These are phyloP conservation scores for Pristionchus mayeri DNA, from an alignment of 2,888 invertebrate species.

Conservation along the genomic window DNA sequence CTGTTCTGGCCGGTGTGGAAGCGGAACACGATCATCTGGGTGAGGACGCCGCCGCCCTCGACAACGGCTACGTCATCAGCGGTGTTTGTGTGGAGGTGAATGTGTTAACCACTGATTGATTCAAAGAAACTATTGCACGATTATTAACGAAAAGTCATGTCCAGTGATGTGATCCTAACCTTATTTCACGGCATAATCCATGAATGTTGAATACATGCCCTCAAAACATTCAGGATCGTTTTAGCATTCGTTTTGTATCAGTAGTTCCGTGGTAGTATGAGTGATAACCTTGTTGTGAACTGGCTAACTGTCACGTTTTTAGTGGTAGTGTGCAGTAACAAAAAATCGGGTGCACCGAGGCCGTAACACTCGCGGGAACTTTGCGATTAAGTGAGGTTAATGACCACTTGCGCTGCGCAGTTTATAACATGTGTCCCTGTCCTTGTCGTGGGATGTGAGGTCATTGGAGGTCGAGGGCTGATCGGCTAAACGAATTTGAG, in stretches of 20 bases:
- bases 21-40: conserved; percentile 43
- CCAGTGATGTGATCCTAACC: neutral
- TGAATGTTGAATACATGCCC: too few relatives aligned
- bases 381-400: neutral
- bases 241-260: too few relatives aligned
- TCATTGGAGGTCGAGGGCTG: too few relatives aligned
- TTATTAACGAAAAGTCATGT: too few relatives aligned
- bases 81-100: neutral
- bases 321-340: too few relatives aligned
- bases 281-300: too few relatives aligned
- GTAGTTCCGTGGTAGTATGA: too few relatives aligned
- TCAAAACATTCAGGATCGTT: too few relatives aligned
- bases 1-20: conserved; percentile 49
- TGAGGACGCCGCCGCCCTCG: conserved; percentile 39
- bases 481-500: too few relatives aligned
- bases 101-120: neutral
- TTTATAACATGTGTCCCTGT: conserved; percentile 12
- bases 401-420: neutral
- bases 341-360: too few relatives aligned
- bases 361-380: neutral
- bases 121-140: neutral
- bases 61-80: neutral
- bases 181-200: too few relatives aligned
- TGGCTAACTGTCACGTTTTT: too few relatives aligned
- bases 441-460: neutral